Evolutionary conservation across 2,797 vertebrate species (phyloP), one percentile per base, ranked within the genome.

Genomic region (Spondyliosoma cantharus): DNA sequence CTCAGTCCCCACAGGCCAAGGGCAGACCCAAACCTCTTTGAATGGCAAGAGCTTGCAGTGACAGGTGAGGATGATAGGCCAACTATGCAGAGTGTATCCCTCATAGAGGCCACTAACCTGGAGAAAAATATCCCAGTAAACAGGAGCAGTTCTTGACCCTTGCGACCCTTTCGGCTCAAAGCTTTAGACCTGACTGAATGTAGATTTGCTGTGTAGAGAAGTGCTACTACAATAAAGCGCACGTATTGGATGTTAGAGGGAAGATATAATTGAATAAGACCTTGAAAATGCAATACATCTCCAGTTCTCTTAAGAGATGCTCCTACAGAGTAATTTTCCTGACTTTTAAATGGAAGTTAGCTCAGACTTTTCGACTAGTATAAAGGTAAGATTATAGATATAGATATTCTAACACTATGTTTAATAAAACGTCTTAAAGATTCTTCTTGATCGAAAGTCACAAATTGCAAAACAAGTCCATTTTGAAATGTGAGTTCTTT

Each of bases 61-160:
- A 72, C 77, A 81, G 76, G 74, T 80, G 22, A 85, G 27, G 50
- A 76, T 59, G 52, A 78, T 25, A 54, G 69, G 37, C 54, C 62
- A 25, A 27, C 67, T 81, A 82, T 46, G 70, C 17, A 80, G 53
- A 64, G 64, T 25, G 32, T 22, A 63, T 22, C 43, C n/a, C 69
- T 74, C 52, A 78, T 5, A 81, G 46, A 84, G 81, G 86, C 78
- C 68, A 20, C 9, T 19, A 25, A 74, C 67, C 65, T 65, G n/a
- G 32, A 72, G 29, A 58, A 83, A 82, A 82, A 78, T 61, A 2
- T 63, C 66, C 43, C 19, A 2, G 65, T 77, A 74, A 88, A 86
- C 62, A 29, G 52, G 53, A 74, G 70, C 65, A 27, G 64, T 78
- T 88, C 84, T 89, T 86, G 85, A 88, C 76, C 77, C 48, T 64